Base-by-base conservation (phyloP, 2,888 invertebrate species). In the Ypsolopha scabrella region DNA sequence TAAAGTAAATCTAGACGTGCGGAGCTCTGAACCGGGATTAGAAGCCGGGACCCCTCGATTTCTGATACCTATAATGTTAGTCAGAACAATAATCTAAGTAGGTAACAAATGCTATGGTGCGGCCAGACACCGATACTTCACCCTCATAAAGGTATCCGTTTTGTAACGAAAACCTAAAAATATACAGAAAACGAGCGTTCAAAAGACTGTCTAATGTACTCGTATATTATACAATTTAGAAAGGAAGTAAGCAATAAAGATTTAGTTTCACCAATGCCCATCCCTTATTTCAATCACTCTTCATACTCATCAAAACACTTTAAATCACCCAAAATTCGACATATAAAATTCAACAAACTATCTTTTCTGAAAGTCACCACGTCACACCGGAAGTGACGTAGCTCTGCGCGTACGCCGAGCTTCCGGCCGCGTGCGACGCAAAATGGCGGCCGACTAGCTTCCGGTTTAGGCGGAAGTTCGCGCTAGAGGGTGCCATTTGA, bases 381-480 rank as follows among this genome's bases (percentile, higher is more conserved):
- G 69, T 66, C 58, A 60, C 67, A 66, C 53, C 73, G 83, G 85
- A 82, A 74, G 74, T 77, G 75, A 76, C 76, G 65, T 65, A 72
- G 71, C 64, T 67, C 57, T 81, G 82, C 82, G 83, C 82, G 83
- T 79, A 85, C 82, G 83, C 64, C 67, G 57, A 60, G 66, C 74
- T 79, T 83, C 83, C 82, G 72, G 82, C 75, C 82, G 77, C 83
- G 83, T 83, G 81, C 73, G 69, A 68, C 70, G 70, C 83, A 85
- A 87, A 83, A 87, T 86, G 86, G 85, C 86, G 80, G 82, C 83
- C 61, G 71, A 37, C 64, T 63, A 57, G 62, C 72, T 83, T 85
- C 85, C 83, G 75, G 65, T 56, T 57, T 60, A 62, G 60, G 60
- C 70, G 75, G 76, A 76, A 73, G 65, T 60, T 70, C 63, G 64